phyloP scores from a whole-genome alignment of 2,888 invertebrate genomes.

The Lepetodrilus schrolli region DNA sequence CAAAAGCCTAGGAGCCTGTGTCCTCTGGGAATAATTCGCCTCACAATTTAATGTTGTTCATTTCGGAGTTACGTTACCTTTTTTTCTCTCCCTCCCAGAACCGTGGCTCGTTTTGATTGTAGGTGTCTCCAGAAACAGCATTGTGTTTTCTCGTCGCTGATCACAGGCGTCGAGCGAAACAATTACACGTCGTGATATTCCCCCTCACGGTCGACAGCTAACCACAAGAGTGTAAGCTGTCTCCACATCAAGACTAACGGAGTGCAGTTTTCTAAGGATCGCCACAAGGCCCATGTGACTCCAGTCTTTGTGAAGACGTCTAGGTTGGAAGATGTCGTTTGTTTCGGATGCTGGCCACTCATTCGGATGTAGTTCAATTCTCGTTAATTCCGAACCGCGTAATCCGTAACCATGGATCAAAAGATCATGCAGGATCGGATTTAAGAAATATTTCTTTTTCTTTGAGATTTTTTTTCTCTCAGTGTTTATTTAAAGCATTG shows the following conservation, averaged over 20 bases:
- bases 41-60: too few species aligned
- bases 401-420: background rate
- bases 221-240: background rate
- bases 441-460: too few species aligned
- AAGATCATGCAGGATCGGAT: too few species aligned
- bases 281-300: background rate
- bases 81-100: too few species aligned
- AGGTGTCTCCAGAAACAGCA: background rate
- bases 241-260: background rate
- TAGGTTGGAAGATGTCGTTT: background rate
- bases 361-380: background rate
- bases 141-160: constrained; percentile 1
- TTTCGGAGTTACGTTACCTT: background rate
- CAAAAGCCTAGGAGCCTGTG: too few species aligned
- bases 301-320: background rate
- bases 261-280: background rate
- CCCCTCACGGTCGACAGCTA: background rate
- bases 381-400: too few species aligned
- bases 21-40: too few species aligned
- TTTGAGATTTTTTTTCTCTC: too few species aligned
- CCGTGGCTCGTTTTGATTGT: background rate
- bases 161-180: constrained; percentile 2
- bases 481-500: too few species aligned
- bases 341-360: background rate
- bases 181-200: background rate